Conservation (phyloP, 2,888 invertebrate species). For the Aspidiotus destructor region DNA sequence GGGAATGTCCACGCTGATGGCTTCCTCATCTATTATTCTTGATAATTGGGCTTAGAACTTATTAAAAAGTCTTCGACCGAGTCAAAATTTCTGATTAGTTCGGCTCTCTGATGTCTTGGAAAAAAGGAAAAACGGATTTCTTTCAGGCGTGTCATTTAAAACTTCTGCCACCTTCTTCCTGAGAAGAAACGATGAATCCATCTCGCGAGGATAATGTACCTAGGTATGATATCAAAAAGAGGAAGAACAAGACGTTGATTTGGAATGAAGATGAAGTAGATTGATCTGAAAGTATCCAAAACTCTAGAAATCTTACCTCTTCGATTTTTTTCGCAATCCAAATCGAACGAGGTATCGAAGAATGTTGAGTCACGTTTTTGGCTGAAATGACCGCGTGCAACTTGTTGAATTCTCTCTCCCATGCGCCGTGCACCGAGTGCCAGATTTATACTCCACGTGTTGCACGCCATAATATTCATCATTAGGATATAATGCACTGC, state of each 20-base stretch:
- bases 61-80: too few species aligned
- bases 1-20: too few species aligned
- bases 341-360: neutral
- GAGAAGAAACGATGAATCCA: too few species aligned
- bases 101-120: too few species aligned
- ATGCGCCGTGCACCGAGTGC: neutral
- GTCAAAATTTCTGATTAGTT: too few species aligned
- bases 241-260: neutral
- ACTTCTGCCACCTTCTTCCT: too few species aligned
- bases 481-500: neutral
- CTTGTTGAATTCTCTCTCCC: neutral
- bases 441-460: neutral
- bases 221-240: too few species aligned
- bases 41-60: too few species aligned
- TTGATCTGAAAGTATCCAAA: neutral
- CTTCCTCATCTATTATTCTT: too few species aligned
- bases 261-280: neutral
- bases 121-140: too few species aligned
- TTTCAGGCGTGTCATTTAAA: too few species aligned
- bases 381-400: neutral
- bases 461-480: neutral
- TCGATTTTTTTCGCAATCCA: neutral
- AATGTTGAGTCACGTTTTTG: neutral
- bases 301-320: neutral
- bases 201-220: too few species aligned